Evolutionary conservation across 2,113 vertebrate genomes (phyloP), one percentile per base, ranked within the genome.

Genomic region (Melanocharis versteri): DNA sequence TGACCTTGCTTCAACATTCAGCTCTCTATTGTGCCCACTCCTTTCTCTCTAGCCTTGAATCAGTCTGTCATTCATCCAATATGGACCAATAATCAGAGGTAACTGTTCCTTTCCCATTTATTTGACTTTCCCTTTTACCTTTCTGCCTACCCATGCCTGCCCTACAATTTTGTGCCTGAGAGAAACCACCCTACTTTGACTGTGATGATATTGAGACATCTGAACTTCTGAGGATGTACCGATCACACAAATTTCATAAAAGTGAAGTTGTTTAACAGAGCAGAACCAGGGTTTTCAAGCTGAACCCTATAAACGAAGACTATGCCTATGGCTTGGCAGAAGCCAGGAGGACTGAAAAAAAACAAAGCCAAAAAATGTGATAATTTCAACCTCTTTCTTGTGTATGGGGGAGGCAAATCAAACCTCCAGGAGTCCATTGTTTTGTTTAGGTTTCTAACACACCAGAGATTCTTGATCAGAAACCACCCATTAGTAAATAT

Each of bases 31-130:
- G 26, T 75, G 22, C 39, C 35, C 14, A 19, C 12, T 70, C 30
- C 17, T 87, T 86, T 83, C 70, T 88, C 70, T 62, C 50, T 35
- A 44, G 40, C 28, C 65, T 76, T 73, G 30, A 77, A 31, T 64
- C 54, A 40, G 39, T 70, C 70, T 88, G 54, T 44, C 47, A 28
- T 62, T 89, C 30, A 54, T 70, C 80, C 82, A 86, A 79, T 89
- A 61, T 5, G 13, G 13, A 14, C 44, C 5, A 12, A 51, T 54
- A 81, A 58, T 51, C 13, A 30, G 56, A 89, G 19, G 44, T 58
- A 87, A 80, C 6, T 27, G 28, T 30, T 90, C 33, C 13, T 90
- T 71, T 58, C 14, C 2, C 45, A 16, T 54, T 80, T 66, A 33
- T 51, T 51, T 64, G 47, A 58, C 31, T 62, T 69, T 58, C 8